These are phyloP conservation scores for Takifugu bimaculatus DNA, from an alignment of 2,113 vertebrate species.

Conservation along the genomic window DNA sequence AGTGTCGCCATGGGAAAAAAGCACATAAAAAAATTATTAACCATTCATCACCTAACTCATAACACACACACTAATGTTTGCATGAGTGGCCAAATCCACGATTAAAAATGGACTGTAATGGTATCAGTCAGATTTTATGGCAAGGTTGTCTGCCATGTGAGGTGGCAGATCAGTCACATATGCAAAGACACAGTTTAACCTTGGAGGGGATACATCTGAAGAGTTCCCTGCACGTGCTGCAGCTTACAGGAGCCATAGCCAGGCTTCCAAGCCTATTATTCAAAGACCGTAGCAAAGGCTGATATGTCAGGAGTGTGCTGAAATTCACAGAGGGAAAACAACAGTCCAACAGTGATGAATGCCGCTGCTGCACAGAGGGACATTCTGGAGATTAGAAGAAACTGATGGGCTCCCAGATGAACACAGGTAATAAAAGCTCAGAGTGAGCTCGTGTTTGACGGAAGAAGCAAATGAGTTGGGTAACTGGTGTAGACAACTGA, in stretches of 20 bases:
- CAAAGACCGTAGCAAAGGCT: slow-evolving; percentile 37
- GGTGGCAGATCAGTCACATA: not conserved
- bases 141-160: not conserved
- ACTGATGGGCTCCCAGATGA: slow-evolving; percentile 1
- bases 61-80: not conserved
- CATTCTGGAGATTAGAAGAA: not conserved
- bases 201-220: not conserved
- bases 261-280: slow-evolving; percentile 43
- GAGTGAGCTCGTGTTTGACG: slow-evolving; percentile 13
- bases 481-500: not conserved
- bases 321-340: slow-evolving; percentile 45
- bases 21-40: no score
- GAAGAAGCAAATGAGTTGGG: slow-evolving; percentile 2
- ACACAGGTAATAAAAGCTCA: slow-evolving; percentile 5
- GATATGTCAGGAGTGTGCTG: slow-evolving; percentile 53
- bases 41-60: not conserved
- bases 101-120: slow-evolving; percentile 17
- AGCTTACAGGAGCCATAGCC: no score
- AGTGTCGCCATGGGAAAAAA: no score
- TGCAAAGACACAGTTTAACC: not conserved
- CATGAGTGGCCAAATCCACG: not conserved
- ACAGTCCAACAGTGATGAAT: slow-evolving; percentile 27
- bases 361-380: slow-evolving; percentile 20
- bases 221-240: no score
- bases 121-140: slow-evolving; percentile 4